Evolutionary conservation across 2,797 vertebrate species (phyloP).

Genomic region (Tangara arthus): DNA sequence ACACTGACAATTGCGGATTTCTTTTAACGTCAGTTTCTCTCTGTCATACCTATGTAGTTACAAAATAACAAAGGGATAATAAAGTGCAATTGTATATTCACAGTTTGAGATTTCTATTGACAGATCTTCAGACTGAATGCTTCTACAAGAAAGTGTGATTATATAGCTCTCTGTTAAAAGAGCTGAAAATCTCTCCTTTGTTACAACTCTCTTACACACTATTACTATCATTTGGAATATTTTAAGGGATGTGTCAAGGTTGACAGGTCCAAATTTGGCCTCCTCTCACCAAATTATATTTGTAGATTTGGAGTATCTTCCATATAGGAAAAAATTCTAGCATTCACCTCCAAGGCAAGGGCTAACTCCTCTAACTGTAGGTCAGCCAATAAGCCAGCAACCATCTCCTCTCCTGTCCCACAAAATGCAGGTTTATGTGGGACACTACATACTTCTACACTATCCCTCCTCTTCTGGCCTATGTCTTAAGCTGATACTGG

Average conservation of each 20-base stretch:
- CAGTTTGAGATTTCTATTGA: slow-evolving; percentile 84
- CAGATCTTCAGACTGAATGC: slow-evolving; percentile 75
- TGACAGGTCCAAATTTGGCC: slow-evolving; percentile 77
- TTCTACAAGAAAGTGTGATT: slow-evolving; percentile 75
- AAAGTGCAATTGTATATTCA: slow-evolving; percentile 83
- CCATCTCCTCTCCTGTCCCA: not conserved
- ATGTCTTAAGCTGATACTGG: not conserved
- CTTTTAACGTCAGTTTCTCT: slow-evolving; percentile 89
- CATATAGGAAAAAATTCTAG: slow-evolving; percentile 17
- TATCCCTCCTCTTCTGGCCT: not conserved
- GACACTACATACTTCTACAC: not conserved
- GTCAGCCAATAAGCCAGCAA: not conserved
- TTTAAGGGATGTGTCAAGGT: slow-evolving; percentile 69
- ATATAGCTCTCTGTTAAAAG: slow-evolving; percentile 74
- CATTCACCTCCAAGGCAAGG: slow-evolving; percentile 38
- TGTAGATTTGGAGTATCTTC: slow-evolving; percentile 64
- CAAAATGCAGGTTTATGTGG: not conserved
- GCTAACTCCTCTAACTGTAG: not conserved
- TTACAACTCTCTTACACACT: slow-evolving; percentile 68
- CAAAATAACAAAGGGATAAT: slow-evolving; percentile 82
- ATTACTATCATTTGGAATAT: slow-evolving; percentile 71
- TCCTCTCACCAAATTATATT: slow-evolving; percentile 71
- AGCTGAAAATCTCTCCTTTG: slow-evolving; percentile 74
- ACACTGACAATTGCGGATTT: slow-evolving; percentile 90
- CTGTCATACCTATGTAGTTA: slow-evolving; percentile 95